Evolutionary conservation across 37 sponge, comb jelly and placozoan genomes (phyloP), one percentile per base, ranked within the genome.

Genomic region (Cliona cf. orientalis): DNA sequence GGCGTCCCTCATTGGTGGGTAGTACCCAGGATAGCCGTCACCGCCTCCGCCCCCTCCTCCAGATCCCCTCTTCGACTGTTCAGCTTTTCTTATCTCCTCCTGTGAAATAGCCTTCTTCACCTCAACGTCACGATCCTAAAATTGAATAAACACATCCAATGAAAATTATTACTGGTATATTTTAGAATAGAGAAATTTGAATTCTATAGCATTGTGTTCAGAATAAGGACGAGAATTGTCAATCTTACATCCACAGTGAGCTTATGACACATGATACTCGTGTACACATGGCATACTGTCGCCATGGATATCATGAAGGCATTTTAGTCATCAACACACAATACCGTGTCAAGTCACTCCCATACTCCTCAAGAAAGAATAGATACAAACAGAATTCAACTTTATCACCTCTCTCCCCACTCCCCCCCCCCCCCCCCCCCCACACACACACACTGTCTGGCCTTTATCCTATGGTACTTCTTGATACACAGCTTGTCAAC

Each of bases 31-130:
- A n/a, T 42, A 32, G 12, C 25, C 35, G 17, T 12, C 6, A 4
- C 76, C 62, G 5, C 38, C 74, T 4, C 39, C 66, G 40, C 58
- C 70, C 28, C 49, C 58, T 28, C 58, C 71, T 46, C 58, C 80
- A 26, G 23, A 19, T 38, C 17, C 9, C 71, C 40, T 38, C 40
- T 69, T 25, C 33, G 12, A 23, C 22, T 2, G 5, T 5, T 70
- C 71, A 5, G 19, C 62, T 41, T 57, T 58, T 21, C 72, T 26
- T 60, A 90, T 90, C 5, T 64, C 79, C 36, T 90, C 90, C 22
- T 79, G 65, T 1, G 80, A 68, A n/a, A 74, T 63, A 29, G 90
- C 90, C 74, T 79, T 84, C 80, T 90, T 90, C 38, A 79, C 80
- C 43, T 90, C 90, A n/a, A 84, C 84, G 32, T 84, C 80, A 12